Base-by-base conservation (phyloP, 2,888 invertebrate genomes). In the Phortica magna region DNA sequence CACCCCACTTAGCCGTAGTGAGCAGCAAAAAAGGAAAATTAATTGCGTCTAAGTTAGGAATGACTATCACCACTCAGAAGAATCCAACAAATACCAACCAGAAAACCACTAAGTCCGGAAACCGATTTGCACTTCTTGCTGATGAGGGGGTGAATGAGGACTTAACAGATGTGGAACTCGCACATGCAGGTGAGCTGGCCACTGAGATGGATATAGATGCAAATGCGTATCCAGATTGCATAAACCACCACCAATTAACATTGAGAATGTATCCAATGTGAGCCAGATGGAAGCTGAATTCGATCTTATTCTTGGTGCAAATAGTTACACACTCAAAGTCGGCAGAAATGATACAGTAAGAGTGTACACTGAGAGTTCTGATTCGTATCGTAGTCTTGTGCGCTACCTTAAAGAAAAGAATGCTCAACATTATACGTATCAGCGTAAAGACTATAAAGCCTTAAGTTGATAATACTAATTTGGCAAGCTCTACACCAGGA, bases 221-320 rank as follows among this genome's bases (percentile, higher is more conserved):
- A 57, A 57, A 17, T 57, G 57, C 7, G 17, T 57, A 57, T 14
- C 57, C 57, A 57, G 57, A 57, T 57, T 57, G 57, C n/a, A 14
- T 9, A 57, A 57, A 57, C 17, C 57, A 14, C 57, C 57, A 57
- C 57, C 17, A 57, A 57, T 57, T n/a, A n/a, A n/a, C n/a, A n/a
- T n/a, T n/a, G n/a, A n/a, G n/a, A n/a, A n/a, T n/a, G n/a, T n/a
- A n/a, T 57, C 57, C 57, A 57, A 57, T 9, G 57, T 57, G 57
- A 57, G 14, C 57, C 57, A 57, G 57, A 9, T 57, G 17, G 57
- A 57, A 57, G 57, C 17, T n/a, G 57, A 57, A 57, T 14, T 57
- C 14, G 57, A 57, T 14, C 7, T 57, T 14, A 57, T 57, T n/a
- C n/a, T 57, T 57, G 57, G 57, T 14, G 7, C 57, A 57, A 57